Evolutionary conservation across 1,140 invertebrate species (phyloP).

Genomic region (Drosophila equinoxialis): DNA sequence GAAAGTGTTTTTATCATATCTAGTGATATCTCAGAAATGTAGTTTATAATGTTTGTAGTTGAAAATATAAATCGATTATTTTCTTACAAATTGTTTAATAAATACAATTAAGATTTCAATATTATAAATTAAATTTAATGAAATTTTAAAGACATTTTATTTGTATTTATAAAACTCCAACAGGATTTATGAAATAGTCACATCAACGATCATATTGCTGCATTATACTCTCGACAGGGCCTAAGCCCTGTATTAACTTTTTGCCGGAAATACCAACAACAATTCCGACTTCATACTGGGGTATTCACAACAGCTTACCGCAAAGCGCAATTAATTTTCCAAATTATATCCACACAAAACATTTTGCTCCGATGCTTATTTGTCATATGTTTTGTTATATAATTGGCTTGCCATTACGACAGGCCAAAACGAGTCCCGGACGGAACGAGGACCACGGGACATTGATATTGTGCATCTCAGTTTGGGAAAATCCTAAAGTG

Average conservation of each 20-base stretch:
- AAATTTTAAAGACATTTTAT: too few relatives aligned
- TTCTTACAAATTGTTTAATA: too few relatives aligned
- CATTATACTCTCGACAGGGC: background rate
- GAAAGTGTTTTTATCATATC: too few relatives aligned
- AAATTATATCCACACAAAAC: slow-evolving; percentile 45
- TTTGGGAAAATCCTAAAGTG: slow-evolving; percentile 28
- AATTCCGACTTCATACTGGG: slow-evolving; percentile 14
- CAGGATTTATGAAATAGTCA: too few relatives aligned
- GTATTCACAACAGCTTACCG: slow-evolving; percentile 59
- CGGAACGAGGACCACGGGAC: slow-evolving; percentile 3
- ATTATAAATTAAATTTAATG: too few relatives aligned
- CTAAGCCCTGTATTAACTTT: slow-evolving; percentile 52
- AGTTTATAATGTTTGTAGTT: too few relatives aligned
- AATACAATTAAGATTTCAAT: too few relatives aligned
- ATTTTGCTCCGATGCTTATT: slow-evolving; percentile 42
- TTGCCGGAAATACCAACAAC: slow-evolving; percentile 48
- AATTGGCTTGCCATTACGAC: slow-evolving; percentile 71
- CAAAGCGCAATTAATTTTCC: slow-evolving; percentile 76
- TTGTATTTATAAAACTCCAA: too few relatives aligned
- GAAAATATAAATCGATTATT: too few relatives aligned
- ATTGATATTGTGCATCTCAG: slow-evolving; percentile 53
- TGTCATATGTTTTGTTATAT: slow-evolving; percentile 81
- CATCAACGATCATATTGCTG: background rate
- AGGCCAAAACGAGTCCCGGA: background rate
- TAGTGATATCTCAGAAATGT: too few relatives aligned